Evolutionary conservation across 2,797 vertebrate genomes (phyloP), one percentile per base, ranked within the genome.

Genomic region (Amphiprion clarkii): DNA sequence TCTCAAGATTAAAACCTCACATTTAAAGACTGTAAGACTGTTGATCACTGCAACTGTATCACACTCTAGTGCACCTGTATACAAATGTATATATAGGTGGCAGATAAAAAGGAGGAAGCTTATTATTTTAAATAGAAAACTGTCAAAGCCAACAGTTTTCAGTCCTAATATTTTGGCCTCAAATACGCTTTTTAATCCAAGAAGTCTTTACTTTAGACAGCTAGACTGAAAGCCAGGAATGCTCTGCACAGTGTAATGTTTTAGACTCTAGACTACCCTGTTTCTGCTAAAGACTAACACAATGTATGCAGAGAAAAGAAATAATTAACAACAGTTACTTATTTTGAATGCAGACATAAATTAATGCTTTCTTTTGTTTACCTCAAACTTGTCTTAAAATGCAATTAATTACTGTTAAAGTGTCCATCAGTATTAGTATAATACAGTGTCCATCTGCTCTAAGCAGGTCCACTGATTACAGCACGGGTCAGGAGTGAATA

Each of bases 181-280:
- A 57, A 40, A 62, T 65, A 25, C 55, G 27, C 25, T 10, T 54
- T 67, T 67, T 55, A 65, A 78, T 67, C 19, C 42, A 29, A 58
- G 10, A 51, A 12, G 49, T 36, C 53, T 71, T 7, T 8, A 48
- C 2, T 16, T 36, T 36, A 59, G 14, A 63, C n/a, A 25, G 19
- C 53, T 52, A 44, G 19, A 57, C 23, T 39, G 8, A 72, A 66
- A 78, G 68, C 13, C 2, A n/a, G 23, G 40, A 29, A 49, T 27
- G 16, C 1, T 39, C 6, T 71, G 53, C 27, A 36, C 3, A 39
- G 5, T 19, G 16, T 36, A 56, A 52, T 49, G 10, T 51, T 52
- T 72, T 42, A 40, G 11, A 71, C 3, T 42, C 11, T 9, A 33
- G 1, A 42, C 14, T 42, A 42, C 14, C 13, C 14, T 44, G 13